A percentile compares a stretch with the other conserved stretches of the same genome.
Evolutionary conservation across 1,140 invertebrate species (phyloP).

Genomic region (Papilio polytes): DNA sequence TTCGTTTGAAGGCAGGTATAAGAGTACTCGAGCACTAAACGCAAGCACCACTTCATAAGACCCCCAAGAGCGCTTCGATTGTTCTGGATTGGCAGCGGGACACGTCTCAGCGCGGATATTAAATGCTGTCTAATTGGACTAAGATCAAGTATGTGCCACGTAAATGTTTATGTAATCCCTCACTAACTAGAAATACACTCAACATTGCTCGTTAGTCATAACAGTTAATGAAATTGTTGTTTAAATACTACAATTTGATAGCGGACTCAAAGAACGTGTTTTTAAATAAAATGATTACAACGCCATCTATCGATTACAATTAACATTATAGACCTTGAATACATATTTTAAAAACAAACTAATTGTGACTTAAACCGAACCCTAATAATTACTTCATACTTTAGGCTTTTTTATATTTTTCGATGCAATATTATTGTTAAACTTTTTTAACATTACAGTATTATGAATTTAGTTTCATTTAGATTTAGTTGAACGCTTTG

Average conservation of each 20-base stretch:
- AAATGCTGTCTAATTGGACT: slow-evolving; percentile 34
- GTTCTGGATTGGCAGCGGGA: slow-evolving; percentile 7
- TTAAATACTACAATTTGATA: too few relatives aligned
- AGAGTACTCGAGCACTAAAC: slow-evolving; percentile 27
- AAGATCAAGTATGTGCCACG: slow-evolving; percentile 11
- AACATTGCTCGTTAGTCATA: neutral
- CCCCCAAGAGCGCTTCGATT: neutral
- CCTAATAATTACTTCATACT: neutral
- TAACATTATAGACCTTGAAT: neutral
- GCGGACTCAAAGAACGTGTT: too few relatives aligned
- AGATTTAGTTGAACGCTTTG: neutral
- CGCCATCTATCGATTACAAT: too few relatives aligned
- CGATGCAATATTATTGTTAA: neutral
- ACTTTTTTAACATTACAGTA: neutral
- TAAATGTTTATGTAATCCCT: slow-evolving; percentile 17
- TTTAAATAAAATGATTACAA: too few relatives aligned
- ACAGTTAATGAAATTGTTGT: neutral
- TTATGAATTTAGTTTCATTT: neutral
- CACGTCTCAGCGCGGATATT: slow-evolving; percentile 15
- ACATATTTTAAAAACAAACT: neutral
- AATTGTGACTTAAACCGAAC: neutral
- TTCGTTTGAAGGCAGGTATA: neutral
- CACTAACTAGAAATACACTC: neutral
- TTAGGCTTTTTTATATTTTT: neutral
- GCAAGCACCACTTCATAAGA: slow-evolving; percentile 21